Base-by-base conservation (phyloP, 2,888 invertebrate species). In the Campaea margaritaria region DNA sequence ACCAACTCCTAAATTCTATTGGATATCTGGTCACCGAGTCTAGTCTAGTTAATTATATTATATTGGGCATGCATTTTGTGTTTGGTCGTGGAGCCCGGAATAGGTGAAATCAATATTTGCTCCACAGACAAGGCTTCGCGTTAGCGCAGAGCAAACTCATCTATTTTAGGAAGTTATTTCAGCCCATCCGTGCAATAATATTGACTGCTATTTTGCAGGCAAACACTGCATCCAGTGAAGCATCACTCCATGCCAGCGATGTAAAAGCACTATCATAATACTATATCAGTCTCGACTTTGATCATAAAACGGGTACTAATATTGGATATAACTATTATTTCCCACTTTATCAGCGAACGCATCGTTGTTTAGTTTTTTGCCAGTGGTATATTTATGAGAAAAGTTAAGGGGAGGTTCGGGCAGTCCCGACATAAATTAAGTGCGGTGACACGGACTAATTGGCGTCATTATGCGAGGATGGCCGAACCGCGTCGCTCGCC, bases 381-480 rank as follows among this genome's bases (percentile, higher is more conserved):
- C 62, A 70, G 75, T 74, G 70, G 78, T 76, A 79, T 84, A 83
- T 84, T 85, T 84, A 86, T 82, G 83, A 75, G 83, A 73, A 81
- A 84, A 86, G 83, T 86, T 82, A 78, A 72, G 74, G 75, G 81
- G 74, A 68, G 78, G 79, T 78, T 82, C 68, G 75, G 76, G 68
- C 70, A 70, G 76, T 74, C 77, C 79, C 75, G 67, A 79, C 81
- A 84, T 85, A 85, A 86, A 85, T 86, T 83, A 85, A 75, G 79
- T 73, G 76, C 77, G 76, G 81, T 74, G 84, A 85, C 85, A 80
- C 74, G 74, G 73, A 86, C 85, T 86, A 86, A 86, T 86, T 84
- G 83, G 78, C 76, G 76, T 83, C 83, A 84, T 84, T 85, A 86
- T 78, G 69, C 71, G 76, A 74, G 75, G 80, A 79, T 74, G 71